phyloP scores from a whole-genome alignment of 1,140 invertebrate species.

The Drosophila setifemur region DNA sequence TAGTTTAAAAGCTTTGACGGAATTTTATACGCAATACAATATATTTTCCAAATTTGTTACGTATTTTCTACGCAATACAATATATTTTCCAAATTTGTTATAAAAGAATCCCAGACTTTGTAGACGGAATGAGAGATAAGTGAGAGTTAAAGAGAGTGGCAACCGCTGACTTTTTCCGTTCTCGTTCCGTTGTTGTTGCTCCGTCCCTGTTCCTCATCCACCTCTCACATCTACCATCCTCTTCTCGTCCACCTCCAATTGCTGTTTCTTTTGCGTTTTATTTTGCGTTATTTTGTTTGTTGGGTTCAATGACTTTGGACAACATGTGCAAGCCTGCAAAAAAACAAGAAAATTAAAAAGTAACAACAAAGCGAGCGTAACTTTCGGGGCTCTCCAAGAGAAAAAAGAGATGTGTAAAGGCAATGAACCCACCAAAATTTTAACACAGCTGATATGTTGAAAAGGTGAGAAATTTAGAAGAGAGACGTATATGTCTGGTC shows the following conservation, averaged over 20 bases:
- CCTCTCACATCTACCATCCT: too few species aligned
- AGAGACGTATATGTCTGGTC: background rate
- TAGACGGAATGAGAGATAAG: background rate
- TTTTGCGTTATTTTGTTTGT: conserved; percentile 73
- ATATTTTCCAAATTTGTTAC: conserved; percentile 22
- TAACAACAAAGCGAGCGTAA: conserved; percentile 34
- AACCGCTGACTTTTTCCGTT: conserved; percentile 40
- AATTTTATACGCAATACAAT: conserved; percentile 32
- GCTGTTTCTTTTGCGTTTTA: conserved; percentile 58
- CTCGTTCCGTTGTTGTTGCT: conserved; percentile 23
- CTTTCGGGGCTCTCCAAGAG: conserved; percentile 25
- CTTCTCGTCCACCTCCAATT: background rate
- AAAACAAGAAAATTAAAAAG: conserved; percentile 40
- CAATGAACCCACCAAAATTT: conserved; percentile 69
- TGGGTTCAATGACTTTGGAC: conserved; percentile 75
- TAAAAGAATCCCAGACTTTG: conserved; percentile 2
- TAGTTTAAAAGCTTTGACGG: too few species aligned
- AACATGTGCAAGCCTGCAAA: conserved; percentile 51
- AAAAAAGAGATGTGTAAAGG: conserved; percentile 27
- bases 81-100: conserved; percentile 22
- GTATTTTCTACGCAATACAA: conserved; percentile 32
- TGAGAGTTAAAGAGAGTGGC: conserved; percentile 14
- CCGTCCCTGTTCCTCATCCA: conserved; percentile 18
- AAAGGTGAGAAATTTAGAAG: conserved; percentile 9
- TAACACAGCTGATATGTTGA: conserved; percentile 64